Conservation (phyloP, 1,140 invertebrate species). For the Lethocerus indicus region DNA sequence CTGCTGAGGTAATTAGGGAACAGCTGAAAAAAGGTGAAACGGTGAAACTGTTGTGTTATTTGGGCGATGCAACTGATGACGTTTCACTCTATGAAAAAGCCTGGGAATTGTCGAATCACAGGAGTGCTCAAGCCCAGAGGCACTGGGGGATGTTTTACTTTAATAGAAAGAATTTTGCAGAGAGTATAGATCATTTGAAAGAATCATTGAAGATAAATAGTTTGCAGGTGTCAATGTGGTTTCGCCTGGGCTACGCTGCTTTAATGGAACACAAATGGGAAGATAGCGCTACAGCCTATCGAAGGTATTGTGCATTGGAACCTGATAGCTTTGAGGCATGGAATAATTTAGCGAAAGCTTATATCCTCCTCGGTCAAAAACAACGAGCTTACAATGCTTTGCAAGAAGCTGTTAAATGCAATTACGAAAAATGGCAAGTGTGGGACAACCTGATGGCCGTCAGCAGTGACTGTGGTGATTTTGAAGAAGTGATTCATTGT, state of each 20-base stretch:
- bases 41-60: constrained; percentile 71
- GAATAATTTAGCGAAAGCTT: constrained; percentile 92
- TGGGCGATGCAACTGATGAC: constrained; percentile 65
- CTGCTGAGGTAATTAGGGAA: constrained; percentile 71
- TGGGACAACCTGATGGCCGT: constrained; percentile 91
- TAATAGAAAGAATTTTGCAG: constrained; percentile 50
- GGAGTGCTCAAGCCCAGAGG: constrained; percentile 61
- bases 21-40: constrained; percentile 65
- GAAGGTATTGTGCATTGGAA: constrained; percentile 71
- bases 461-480: constrained; percentile 55
- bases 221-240: constrained; percentile 68
- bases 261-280: constrained; percentile 66
- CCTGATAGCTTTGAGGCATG: constrained; percentile 84
- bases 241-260: constrained; percentile 70
- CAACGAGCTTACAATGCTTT: constrained; percentile 61
- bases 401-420: constrained; percentile 80
- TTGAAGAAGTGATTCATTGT: constrained; percentile 58
- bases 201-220: constrained; percentile 68
- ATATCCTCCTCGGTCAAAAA: constrained; percentile 77
- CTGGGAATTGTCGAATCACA: constrained; percentile 70
- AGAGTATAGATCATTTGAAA: constrained; percentile 62
- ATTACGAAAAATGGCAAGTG: constrained; percentile 90
- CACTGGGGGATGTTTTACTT: constrained; percentile 71
- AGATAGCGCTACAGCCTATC: constrained; percentile 65
- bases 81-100: constrained; percentile 64